Evolutionary conservation across 2,888 invertebrate species (phyloP), one percentile per base, ranked within the genome.

Genomic region (Listrodromus nycthemerus): DNA sequence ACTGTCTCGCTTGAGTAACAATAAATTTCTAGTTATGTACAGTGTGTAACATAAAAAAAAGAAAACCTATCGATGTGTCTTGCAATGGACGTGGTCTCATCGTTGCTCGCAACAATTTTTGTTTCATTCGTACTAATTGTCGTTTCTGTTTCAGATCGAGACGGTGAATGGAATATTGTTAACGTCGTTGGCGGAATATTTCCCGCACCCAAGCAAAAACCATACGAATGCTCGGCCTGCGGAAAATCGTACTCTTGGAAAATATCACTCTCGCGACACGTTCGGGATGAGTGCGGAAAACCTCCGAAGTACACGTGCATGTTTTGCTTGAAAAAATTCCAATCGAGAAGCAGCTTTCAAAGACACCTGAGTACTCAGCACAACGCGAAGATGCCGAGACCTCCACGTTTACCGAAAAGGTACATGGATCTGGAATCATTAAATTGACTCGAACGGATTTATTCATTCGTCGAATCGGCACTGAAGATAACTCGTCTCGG

Each of bases 241-340:
- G 96, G 97, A 87, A 97, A 97, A 94, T 95, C 96, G 89, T 98
- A 98, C 95, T 93, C 92, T 13, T 93, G 95, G 90, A 94, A 94
- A 87, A 94, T 94, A 77, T 94, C 94, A 52, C 90, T 95, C 30
- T 93, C 93, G 1, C 90, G 95, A 7, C 94, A 95, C 87, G 91
- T 94, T 19, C 91, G 94, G 21, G 91, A 92, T 79, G 92, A 92
- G 77, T 92, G 93, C 76, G 93, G 93, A 19, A 92, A 93, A 74
- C 86, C 88, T 8, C 92, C 94, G 16, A 91, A 91, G 79, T 91
- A 93, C 86, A 81, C 84, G 33, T 94, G 94, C 85, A 86, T 85
- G 6, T 87, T 90, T 78, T 94, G 94, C 86, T 78, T 85, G 37
- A 92, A 90, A 74, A 86, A 87, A 27, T 93, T 93, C 82, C 92